A percentile compares a stretch with the other conserved stretches of the same genome.
phyloP scores from a whole-genome alignment of 2,888 invertebrate species.

The Drosophila mimetica region DNA sequence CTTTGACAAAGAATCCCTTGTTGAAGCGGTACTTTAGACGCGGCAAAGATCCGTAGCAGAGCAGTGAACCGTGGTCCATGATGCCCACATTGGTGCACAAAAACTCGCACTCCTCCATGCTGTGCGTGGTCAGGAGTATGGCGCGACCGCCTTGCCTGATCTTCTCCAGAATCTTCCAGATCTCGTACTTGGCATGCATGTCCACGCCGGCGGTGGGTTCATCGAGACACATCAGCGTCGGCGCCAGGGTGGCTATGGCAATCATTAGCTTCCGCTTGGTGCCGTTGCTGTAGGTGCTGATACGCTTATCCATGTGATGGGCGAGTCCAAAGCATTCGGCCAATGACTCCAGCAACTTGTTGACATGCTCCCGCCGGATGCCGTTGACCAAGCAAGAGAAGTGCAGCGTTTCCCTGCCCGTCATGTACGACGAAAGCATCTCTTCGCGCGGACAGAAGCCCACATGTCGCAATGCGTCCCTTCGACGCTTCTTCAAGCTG shows the following conservation, averaged over 20 bases:
- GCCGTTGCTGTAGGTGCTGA: slow-evolving; percentile 87
- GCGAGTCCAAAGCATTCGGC: slow-evolving; percentile 86
- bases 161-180: slow-evolving; percentile 89
- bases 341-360: slow-evolving; percentile 38
- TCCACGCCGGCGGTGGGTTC: slow-evolving; percentile 87
- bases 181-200: slow-evolving; percentile 86
- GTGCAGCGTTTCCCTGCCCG: slow-evolving; percentile 88
- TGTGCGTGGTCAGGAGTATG: slow-evolving; percentile 92
- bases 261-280: slow-evolving; percentile 89
- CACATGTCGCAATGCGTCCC: slow-evolving; percentile 86
- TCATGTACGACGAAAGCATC: slow-evolving; percentile 87
- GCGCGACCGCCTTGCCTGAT: slow-evolving; percentile 89
- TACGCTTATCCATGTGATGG: slow-evolving; percentile 86
- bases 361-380: slow-evolving; percentile 82
- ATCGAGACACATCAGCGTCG: slow-evolving; percentile 88
- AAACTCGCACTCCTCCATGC: slow-evolving; percentile 92
- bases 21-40: slow-evolving; percentile 89
- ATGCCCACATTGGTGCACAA: slow-evolving; percentile 90
- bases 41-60: slow-evolving; percentile 89
- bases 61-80: slow-evolving; percentile 90
- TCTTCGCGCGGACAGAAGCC: slow-evolving; percentile 90
- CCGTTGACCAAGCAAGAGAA: slow-evolving; percentile 88
- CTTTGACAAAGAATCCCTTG: slow-evolving; percentile 81
- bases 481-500: slow-evolving; percentile 60
- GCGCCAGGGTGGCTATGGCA: slow-evolving; percentile 88